phyloP scores from a whole-genome alignment of 2,888 invertebrate species.

The Adelognathus sp. region DNA sequence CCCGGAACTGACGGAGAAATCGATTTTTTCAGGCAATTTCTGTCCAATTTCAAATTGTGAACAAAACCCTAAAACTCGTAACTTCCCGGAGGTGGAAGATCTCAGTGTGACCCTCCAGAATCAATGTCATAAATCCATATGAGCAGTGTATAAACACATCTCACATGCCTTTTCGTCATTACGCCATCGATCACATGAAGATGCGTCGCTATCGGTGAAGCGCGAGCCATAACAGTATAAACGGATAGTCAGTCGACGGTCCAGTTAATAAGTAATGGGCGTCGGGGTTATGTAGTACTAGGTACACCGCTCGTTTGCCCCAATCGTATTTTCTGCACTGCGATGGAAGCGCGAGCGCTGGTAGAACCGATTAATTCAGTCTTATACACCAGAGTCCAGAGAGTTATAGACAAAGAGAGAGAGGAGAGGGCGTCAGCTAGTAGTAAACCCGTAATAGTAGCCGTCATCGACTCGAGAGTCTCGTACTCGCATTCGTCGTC shows the following conservation, averaged over 20 bases:
- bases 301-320: neutral
- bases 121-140: too few species aligned
- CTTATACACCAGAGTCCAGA: neutral
- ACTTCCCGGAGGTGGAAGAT: too few species aligned
- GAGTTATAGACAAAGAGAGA: neutral
- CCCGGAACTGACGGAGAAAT: too few species aligned
- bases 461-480: slow-evolving; percentile 52
- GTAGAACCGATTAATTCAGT: neutral
- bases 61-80: too few species aligned
- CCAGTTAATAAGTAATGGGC: neutral
- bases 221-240: neutral
- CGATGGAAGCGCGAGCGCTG: neutral
- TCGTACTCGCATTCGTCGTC: slow-evolving; percentile 28
- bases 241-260: neutral
- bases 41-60: too few species aligned
- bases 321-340: neutral
- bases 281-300: too few species aligned
- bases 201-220: neutral
- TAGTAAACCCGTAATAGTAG: slow-evolving; percentile 49
- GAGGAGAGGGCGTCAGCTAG: slow-evolving; percentile 39
- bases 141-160: too few species aligned
- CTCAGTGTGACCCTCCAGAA: too few species aligned
- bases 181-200: too few species aligned
- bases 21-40: too few species aligned
- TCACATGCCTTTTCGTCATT: too few species aligned